phyloP scores from a whole-genome alignment of 2,888 invertebrate species.

The Oscheius sp. region DNA sequence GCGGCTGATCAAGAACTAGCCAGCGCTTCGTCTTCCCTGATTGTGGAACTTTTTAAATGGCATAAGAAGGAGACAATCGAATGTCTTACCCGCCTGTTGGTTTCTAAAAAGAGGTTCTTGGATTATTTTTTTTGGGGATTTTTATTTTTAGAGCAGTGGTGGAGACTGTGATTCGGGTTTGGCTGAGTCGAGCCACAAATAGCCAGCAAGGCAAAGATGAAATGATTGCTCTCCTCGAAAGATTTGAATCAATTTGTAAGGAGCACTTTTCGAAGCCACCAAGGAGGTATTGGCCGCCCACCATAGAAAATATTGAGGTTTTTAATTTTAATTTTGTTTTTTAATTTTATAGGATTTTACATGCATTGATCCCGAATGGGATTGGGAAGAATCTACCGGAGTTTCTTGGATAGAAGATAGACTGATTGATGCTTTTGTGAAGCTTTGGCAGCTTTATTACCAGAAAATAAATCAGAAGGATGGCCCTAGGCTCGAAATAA shows the following conservation, averaged over 20 bases:
- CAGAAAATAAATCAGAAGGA: neutral
- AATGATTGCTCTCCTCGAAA: neutral
- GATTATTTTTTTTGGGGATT: neutral
- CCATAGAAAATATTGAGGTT: conserved; percentile 15
- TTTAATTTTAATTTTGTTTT: neutral
- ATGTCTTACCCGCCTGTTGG: neutral
- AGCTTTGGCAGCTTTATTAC: neutral
- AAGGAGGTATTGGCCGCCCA: neutral
- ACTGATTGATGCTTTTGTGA: conserved; percentile 8
- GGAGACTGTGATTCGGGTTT: conserved; percentile 6
- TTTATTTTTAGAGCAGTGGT: conserved; percentile 1
- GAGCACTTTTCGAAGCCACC: neutral
- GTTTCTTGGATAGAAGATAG: conserved; percentile 21
- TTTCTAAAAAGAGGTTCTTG: neutral
- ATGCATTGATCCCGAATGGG: conserved; percentile 24
- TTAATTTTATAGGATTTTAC: conserved; percentile 19
- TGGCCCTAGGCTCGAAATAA: neutral
- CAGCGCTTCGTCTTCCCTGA: conserved; percentile 6
- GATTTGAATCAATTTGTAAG: neutral
- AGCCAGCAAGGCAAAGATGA: neutral
- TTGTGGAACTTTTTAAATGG: neutral
- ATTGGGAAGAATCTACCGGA: conserved; percentile 25
- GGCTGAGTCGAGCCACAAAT: neutral
- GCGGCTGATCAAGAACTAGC: conserved; percentile 13
- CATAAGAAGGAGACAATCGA: neutral